A percentile compares a stretch with the other conserved stretches of the same genome.
phyloP scores from a whole-genome alignment of 2,113 vertebrate species.

The Steatornis caripensis region DNA sequence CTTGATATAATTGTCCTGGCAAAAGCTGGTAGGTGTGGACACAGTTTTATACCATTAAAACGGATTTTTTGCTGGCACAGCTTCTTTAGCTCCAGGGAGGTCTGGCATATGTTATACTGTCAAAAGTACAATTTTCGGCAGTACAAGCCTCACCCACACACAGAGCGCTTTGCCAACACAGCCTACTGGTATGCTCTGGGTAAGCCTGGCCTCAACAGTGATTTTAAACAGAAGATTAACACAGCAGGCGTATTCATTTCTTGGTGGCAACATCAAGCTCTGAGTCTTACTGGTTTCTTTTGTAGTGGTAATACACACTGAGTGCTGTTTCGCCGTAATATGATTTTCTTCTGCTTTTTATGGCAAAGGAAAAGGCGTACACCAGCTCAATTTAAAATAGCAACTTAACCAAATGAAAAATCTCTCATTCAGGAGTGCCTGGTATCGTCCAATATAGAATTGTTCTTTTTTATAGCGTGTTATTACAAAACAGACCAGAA shows the following conservation, averaged over 20 bases:
- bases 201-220: background rate
- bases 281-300: background rate
- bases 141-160: background rate
- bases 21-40: conserved; percentile 6
- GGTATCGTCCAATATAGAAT: background rate
- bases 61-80: conserved; percentile 34
- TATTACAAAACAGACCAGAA: background rate
- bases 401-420: background rate
- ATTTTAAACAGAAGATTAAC: background rate
- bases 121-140: background rate
- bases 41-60: background rate
- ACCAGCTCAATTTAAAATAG: background rate
- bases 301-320: background rate
- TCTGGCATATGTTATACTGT: conserved; percentile 5
- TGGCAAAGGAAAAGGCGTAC: background rate
- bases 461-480: background rate
- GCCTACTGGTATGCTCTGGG: background rate
- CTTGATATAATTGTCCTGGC: conserved; percentile 20
- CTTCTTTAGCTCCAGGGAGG: conserved; percentile 45
- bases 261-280: background rate
- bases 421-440: background rate
- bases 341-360: background rate
- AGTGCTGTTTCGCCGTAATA: background rate
- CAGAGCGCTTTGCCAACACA: background rate
- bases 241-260: background rate